Conservation (phyloP, 2,113 vertebrate genomes). For the Fulica atra region DNA sequence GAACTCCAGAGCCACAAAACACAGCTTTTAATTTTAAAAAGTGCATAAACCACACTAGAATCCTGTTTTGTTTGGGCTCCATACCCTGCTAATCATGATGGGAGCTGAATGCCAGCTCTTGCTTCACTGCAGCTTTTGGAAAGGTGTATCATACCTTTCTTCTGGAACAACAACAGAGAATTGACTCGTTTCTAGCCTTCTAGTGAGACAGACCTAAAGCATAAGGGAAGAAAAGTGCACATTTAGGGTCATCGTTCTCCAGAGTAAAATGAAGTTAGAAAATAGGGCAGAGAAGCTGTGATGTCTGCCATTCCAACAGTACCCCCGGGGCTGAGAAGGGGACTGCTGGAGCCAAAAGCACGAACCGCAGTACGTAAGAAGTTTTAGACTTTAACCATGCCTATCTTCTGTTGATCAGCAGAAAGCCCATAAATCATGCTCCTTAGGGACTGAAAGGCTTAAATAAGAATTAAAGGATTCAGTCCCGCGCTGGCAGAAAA, state of each 20-base stretch:
- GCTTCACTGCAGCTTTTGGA: neutral
- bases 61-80: neutral
- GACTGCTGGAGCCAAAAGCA: neutral
- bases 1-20: neutral
- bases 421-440: neutral
- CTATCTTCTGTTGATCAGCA: constrained; percentile 11
- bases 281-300: neutral
- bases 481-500: neutral
- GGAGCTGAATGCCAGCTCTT: neutral
- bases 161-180: neutral
- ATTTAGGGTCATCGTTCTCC: neutral
- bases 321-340: neutral
- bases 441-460: neutral
- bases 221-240: neutral
- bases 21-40: neutral
- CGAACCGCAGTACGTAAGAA: neutral
- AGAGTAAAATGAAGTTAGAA: constrained; percentile 20
- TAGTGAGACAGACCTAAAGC: neutral
- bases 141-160: neutral
- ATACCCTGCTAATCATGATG: neutral
- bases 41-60: neutral
- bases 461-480: constrained; percentile 17
- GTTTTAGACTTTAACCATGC: neutral
- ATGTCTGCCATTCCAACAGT: neutral
- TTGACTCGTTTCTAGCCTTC: neutral